Conservation (phyloP, 1,140 invertebrate genomes). For the Brachionus koreanus region DNA sequence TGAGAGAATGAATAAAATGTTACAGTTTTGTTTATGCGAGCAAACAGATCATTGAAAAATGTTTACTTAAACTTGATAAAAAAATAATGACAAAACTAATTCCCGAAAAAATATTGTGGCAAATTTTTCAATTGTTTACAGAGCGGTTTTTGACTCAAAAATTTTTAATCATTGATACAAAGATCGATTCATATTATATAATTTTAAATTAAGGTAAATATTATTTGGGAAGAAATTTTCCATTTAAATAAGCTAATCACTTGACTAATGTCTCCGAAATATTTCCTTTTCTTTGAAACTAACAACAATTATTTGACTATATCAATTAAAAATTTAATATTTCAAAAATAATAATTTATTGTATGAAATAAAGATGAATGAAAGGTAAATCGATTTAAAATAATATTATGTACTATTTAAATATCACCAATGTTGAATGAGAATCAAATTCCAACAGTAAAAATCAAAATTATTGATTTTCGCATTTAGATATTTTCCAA, state of each 20-base stretch:
- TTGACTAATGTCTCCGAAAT: constrained; percentile 1
- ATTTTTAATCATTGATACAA: not conserved
- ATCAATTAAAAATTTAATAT: not conserved
- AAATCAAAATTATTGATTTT: not conserved
- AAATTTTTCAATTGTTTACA: not conserved
- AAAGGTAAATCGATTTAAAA: not conserved
- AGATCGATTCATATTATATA: not conserved
- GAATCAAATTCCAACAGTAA: not conserved
- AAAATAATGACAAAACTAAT: not conserved
- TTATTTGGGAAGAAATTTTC: not conserved
- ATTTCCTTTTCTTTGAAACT: not conserved
- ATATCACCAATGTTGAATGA: constrained; percentile 2
- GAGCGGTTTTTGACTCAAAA: not conserved
- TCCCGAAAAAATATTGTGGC: not conserved
- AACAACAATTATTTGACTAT: not conserved
- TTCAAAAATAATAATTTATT: not conserved
- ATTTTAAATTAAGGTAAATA: not conserved
- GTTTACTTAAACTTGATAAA: not conserved
- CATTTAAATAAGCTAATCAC: not conserved
- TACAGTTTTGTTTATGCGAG: no score
- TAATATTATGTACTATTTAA: not conserved
- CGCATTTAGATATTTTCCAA: not conserved
- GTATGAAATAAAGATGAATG: not conserved
- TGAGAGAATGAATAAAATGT: no score
- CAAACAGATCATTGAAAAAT: no score